Evolutionary conservation across 2,888 invertebrate species (phyloP).

Genomic region (Macrophya alboannulata): DNA sequence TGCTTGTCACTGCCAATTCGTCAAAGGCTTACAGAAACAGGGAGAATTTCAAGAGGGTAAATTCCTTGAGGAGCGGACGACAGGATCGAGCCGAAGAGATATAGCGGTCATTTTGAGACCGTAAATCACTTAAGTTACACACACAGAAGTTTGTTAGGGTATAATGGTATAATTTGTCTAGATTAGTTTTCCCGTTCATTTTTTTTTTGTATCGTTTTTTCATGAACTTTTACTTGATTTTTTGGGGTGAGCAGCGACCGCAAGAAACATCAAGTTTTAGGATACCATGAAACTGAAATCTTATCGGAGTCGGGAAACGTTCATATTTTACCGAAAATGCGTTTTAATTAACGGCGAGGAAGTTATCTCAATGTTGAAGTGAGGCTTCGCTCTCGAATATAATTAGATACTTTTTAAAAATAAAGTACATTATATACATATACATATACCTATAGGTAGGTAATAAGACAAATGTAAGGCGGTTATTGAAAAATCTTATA

Average conservation of each 20-base stretch:
- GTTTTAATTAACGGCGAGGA: neutral
- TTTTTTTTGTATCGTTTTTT: neutral
- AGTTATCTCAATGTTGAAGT: neutral
- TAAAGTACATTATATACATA: neutral
- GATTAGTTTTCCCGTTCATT: neutral
- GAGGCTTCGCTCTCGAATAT: neutral
- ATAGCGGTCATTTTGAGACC: neutral
- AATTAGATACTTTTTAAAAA: neutral
- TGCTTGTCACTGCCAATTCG: constrained; percentile 32
- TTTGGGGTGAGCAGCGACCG: neutral
- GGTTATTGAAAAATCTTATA: neutral
- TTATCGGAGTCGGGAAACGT: neutral
- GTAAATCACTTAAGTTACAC: neutral
- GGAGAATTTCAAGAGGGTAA: neutral
- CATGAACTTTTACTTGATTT: neutral
- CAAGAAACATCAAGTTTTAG: too few species aligned
- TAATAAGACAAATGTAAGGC: neutral
- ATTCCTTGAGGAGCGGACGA: neutral
- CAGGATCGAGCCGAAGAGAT: neutral
- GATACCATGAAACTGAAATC: neutral
- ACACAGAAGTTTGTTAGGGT: neutral
- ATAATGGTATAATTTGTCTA: neutral
- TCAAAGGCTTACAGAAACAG: constrained; percentile 3
- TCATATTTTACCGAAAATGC: neutral
- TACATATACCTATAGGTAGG: neutral